These are phyloP conservation scores for Lasioglossum malachurum DNA, from an alignment of 2,888 invertebrate species.

Conservation along the genomic window DNA sequence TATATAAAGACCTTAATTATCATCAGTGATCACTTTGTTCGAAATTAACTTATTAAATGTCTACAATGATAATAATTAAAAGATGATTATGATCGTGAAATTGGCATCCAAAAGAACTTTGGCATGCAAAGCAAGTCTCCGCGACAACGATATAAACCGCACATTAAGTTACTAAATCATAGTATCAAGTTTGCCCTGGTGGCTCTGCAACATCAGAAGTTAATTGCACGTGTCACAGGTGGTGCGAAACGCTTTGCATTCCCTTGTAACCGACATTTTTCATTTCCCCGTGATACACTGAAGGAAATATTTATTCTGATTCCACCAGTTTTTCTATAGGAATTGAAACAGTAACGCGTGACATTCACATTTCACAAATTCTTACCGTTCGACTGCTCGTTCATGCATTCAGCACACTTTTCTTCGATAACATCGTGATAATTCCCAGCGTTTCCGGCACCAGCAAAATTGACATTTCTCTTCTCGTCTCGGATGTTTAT, in stretches of 20 bases:
- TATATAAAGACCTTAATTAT: too few relatives aligned
- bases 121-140: not conserved
- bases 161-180: not conserved
- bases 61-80: not conserved
- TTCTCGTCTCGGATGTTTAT: not conserved
- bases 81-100: not conserved
- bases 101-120: not conserved
- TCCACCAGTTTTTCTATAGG: not conserved
- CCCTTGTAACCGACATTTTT: conserved; percentile 1
- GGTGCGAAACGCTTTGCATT: conserved; percentile 9
- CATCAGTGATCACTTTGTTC: too few relatives aligned
- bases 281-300: not conserved
- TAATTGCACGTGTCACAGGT: conserved; percentile 27
- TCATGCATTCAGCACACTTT: not conserved
- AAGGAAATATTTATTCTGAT: not conserved
- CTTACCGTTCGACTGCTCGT: not conserved
- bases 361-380: not conserved
- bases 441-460: not conserved
- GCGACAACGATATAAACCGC: not conserved
- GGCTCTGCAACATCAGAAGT: not conserved
- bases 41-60: too few relatives aligned
- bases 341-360: not conserved
- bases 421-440: not conserved
- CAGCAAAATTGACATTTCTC: not conserved
- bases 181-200: conserved; percentile 11